Evolutionary conservation across 2,888 invertebrate species (phyloP).

Genomic region (Pyralis farinalis): DNA sequence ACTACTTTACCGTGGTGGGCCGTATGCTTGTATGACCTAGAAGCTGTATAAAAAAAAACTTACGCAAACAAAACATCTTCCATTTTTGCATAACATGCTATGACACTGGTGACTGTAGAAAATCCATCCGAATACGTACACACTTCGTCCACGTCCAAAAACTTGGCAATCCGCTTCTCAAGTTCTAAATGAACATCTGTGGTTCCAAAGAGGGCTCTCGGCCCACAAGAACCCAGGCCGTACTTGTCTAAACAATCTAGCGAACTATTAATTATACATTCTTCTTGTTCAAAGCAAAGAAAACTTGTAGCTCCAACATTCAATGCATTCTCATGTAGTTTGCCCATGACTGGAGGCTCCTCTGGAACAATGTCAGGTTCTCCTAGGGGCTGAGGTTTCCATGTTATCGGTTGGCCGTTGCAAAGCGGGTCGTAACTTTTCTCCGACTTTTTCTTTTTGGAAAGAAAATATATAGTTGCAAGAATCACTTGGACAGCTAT

Average conservation of each 20-base stretch:
- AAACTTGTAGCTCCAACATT: slow-evolving; percentile 73
- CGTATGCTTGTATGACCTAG: too few species aligned
- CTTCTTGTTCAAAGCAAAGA: slow-evolving; percentile 79
- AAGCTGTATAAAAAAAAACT: slow-evolving; percentile 50
- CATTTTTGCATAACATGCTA: slow-evolving; percentile 96
- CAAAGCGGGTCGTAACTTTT: slow-evolving; percentile 36
- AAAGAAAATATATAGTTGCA: slow-evolving; percentile 57
- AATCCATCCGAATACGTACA: slow-evolving; percentile 98
- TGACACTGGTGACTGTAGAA: slow-evolving; percentile 95
- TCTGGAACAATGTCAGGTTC: slow-evolving; percentile 78
- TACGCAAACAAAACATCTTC: slow-evolving; percentile 95
- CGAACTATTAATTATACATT: slow-evolving; percentile 88
- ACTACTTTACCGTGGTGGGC: too few species aligned
- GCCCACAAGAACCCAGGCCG: slow-evolving; percentile 98
- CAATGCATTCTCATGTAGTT: slow-evolving; percentile 59
- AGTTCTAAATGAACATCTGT: slow-evolving; percentile 95
- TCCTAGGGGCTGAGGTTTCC: slow-evolving; percentile 91
- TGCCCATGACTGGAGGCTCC: slow-evolving; percentile 81
- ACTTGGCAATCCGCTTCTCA: slow-evolving; percentile 92
- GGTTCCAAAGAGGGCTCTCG: slow-evolving; percentile 97
- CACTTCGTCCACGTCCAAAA: slow-evolving; percentile 93
- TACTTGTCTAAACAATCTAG: slow-evolving; percentile 91
- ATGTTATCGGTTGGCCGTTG: slow-evolving; percentile 81
- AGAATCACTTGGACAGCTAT: slow-evolving; percentile 60
- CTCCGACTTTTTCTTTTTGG: slow-evolving; percentile 49